Evolutionary conservation across 2,888 invertebrate species (phyloP).

Genomic region (Amphipoea lucens): DNA sequence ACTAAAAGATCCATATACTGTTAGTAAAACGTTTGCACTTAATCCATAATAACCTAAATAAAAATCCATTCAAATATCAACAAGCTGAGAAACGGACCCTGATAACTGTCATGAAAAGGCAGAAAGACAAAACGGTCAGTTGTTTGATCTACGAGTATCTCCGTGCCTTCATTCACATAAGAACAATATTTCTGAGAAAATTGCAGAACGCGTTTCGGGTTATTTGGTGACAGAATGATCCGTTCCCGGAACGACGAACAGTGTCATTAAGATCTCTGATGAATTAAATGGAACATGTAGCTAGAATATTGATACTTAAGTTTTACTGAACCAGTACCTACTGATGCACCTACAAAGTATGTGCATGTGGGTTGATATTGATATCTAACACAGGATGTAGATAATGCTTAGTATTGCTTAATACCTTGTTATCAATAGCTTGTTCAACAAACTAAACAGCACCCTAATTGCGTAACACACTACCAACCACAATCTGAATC

Average conservation of each 20-base stretch:
- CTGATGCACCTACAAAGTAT: conserved; percentile 12
- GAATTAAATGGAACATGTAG: background rate
- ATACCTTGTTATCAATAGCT: background rate
- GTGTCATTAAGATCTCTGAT: background rate
- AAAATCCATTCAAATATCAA: background rate
- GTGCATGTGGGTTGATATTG: background rate
- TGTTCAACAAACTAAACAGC: background rate
- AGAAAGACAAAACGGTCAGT: conserved; percentile 1
- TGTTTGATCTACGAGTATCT: conserved; percentile 6
- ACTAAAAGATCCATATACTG: background rate
- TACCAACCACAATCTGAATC: too few species aligned
- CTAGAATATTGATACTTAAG: background rate
- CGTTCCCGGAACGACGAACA: conserved; percentile 10
- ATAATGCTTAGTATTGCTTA: conserved; percentile 1
- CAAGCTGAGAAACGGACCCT: background rate
- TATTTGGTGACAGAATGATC: conserved; percentile 6
- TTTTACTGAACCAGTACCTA: background rate
- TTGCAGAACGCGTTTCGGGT: background rate
- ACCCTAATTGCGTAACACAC: too few species aligned
- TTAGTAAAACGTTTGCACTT: background rate
- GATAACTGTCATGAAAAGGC: background rate
- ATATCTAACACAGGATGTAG: conserved; percentile 3
- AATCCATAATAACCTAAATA: background rate
- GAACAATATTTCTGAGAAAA: conserved; percentile 20
- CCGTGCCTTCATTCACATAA: background rate